phyloP scores from a whole-genome alignment of 2,797 vertebrate genomes.

The Menidia menidia region DNA sequence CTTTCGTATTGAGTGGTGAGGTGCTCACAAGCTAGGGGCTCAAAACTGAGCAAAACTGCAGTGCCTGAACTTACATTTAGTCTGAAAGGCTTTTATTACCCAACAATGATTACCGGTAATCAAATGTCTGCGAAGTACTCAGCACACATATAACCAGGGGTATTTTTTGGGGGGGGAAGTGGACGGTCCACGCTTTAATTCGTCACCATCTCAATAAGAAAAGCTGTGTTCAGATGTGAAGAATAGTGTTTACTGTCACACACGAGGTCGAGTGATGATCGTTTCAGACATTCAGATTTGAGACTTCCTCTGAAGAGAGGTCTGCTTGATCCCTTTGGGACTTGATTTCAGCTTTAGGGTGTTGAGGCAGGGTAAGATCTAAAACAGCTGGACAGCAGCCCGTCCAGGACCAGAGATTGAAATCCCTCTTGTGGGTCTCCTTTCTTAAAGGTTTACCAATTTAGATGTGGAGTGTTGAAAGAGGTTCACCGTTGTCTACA shows the following conservation, averaged over 20 bases:
- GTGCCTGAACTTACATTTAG: background rate
- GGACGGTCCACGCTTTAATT: background rate
- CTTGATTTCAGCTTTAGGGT: no score
- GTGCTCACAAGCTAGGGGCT: background rate
- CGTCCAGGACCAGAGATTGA: no score
- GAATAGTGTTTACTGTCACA: background rate
- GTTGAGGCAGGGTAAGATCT: no score
- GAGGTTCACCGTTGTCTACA: no score
- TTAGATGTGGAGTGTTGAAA: no score
- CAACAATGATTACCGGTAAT: background rate
- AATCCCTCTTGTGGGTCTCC: no score
- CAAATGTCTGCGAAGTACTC: background rate
- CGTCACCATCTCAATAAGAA: background rate
- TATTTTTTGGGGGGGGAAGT: background rate
- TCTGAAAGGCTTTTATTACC: background rate
- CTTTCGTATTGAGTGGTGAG: background rate
- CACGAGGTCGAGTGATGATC: background rate
- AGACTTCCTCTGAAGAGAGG: no score
- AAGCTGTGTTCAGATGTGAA: background rate
- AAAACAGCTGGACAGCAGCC: no score
- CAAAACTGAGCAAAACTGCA: background rate
- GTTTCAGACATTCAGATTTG: no score
- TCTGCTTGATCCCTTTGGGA: no score
- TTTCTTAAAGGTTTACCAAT: no score
- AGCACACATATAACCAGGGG: background rate